Percentiles rank a stretch among this genome's conserved stretches.
Evolutionary conservation across 2,888 invertebrate species (phyloP).

Genomic region (Protula sp.): DNA sequence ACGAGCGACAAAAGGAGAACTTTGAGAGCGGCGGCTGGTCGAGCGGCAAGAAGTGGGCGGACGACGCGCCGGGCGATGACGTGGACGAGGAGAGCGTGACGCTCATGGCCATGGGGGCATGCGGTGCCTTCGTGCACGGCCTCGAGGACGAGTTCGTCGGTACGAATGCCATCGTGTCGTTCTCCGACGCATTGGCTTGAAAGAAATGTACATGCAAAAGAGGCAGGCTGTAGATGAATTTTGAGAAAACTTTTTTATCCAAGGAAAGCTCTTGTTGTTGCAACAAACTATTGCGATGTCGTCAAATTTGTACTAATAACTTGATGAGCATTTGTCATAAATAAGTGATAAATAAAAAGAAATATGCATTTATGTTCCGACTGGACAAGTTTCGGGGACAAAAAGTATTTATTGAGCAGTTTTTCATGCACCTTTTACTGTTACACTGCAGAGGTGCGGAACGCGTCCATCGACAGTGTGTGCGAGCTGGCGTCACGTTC

Average conservation of each 20-base stretch:
- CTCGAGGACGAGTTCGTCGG: constrained; percentile 94
- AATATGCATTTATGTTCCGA: too few relatives aligned
- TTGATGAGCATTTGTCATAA: too few relatives aligned
- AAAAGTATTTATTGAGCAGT: too few relatives aligned
- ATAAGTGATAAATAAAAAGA: too few relatives aligned
- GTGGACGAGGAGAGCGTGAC: constrained; percentile 69
- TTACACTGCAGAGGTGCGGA: constrained; percentile 91
- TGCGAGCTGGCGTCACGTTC: constrained; percentile 81
- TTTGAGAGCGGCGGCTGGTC: constrained; percentile 86
- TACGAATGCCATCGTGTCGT: constrained; percentile 35
- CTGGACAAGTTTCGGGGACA: too few relatives aligned
- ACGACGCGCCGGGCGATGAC: constrained; percentile 73
- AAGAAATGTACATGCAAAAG: too few relatives aligned
- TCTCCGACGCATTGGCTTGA: not conserved
- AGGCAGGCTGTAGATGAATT: too few relatives aligned
- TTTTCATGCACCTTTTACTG: too few relatives aligned
- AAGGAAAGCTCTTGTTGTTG: too few relatives aligned
- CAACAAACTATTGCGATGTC: too few relatives aligned
- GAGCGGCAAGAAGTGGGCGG: constrained; percentile 79
- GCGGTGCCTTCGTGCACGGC: constrained; percentile 96
- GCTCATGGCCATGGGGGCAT: constrained; percentile 87
- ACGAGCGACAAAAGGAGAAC: constrained; percentile 77
- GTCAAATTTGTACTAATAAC: too few relatives aligned
- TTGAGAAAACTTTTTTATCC: too few relatives aligned
- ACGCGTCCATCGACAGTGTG: constrained; percentile 88